Conservation (phyloP, 2,113 vertebrate species). For the Tylochromis polylepis region DNA sequence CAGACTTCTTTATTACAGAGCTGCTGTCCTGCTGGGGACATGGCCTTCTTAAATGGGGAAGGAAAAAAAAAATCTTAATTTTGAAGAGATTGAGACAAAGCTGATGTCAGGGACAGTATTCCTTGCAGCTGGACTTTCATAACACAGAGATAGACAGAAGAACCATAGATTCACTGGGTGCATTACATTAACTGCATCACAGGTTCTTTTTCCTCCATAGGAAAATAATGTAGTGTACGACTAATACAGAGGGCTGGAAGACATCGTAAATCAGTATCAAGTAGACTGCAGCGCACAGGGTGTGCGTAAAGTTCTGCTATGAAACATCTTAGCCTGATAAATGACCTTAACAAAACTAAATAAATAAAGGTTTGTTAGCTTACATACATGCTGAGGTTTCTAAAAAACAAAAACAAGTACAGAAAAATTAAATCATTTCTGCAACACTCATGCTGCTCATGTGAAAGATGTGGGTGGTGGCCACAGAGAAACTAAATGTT, state of each 20-base stretch:
- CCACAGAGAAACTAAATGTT: conserved; percentile 19
- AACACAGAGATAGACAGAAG: conserved; percentile 7
- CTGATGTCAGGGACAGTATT: neutral
- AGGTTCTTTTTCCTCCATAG: neutral
- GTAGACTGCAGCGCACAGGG: neutral
- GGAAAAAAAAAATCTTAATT: neutral
- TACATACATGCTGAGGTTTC: neutral
- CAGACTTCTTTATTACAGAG: neutral
- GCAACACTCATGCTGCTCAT: conserved; percentile 10
- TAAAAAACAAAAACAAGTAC: neutral
- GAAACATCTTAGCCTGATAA: neutral
- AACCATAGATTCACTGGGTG: neutral
- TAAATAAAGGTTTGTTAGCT: neutral
- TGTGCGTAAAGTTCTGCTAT: neutral
- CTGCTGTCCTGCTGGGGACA: conserved; percentile 10
- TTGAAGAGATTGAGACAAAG: neutral
- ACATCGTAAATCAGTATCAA: neutral
- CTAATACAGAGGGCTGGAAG: neutral
- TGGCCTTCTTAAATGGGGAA: neutral
- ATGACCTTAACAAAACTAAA: neutral
- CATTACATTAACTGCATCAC: neutral
- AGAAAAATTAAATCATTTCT: neutral
- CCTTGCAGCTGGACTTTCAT: conserved; percentile 17
- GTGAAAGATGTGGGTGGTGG: conserved; percentile 50
- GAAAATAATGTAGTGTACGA: neutral